These are phyloP conservation scores for Prietella phreatophila DNA, from an alignment of 2,113 vertebrate species.

Conservation along the genomic window DNA sequence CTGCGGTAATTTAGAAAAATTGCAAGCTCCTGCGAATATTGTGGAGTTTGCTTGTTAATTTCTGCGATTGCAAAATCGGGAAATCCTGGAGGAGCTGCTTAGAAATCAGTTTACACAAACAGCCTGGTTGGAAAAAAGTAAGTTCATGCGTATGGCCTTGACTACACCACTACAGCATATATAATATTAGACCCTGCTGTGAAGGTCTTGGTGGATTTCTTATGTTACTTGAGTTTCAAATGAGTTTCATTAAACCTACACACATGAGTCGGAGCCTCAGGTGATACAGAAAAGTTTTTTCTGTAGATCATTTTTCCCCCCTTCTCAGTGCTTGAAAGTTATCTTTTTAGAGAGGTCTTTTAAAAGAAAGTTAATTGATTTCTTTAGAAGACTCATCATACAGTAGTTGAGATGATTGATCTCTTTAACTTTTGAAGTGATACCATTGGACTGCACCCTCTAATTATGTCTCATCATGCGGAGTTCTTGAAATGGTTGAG, in stretches of 20 bases:
- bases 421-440: constrained; percentile 31
- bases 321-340: constrained; percentile 40
- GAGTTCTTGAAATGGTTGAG: constrained; percentile 23
- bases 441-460: constrained; percentile 1
- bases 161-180: neutral
- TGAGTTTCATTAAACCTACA: constrained; percentile 61
- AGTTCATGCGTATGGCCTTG: neutral
- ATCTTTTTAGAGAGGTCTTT: neutral
- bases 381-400: constrained; percentile 18
- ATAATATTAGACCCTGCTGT: neutral
- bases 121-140: neutral
- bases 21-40: too few relatives aligned
- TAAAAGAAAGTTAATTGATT: constrained; percentile 15
- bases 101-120: neutral
- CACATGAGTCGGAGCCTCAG: constrained; percentile 54
- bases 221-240: constrained; percentile 45
- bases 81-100: too few relatives aligned
- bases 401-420: constrained; percentile 29
- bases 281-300: constrained; percentile 47
- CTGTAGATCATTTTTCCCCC: neutral
- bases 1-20: too few relatives aligned
- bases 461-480: constrained; percentile 32
- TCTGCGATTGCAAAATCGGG: too few relatives aligned
- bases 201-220: neutral
- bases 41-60: too few relatives aligned